Evolutionary conservation across 2,888 invertebrate genomes (phyloP).

Genomic region (Sminthurinus aureus): DNA sequence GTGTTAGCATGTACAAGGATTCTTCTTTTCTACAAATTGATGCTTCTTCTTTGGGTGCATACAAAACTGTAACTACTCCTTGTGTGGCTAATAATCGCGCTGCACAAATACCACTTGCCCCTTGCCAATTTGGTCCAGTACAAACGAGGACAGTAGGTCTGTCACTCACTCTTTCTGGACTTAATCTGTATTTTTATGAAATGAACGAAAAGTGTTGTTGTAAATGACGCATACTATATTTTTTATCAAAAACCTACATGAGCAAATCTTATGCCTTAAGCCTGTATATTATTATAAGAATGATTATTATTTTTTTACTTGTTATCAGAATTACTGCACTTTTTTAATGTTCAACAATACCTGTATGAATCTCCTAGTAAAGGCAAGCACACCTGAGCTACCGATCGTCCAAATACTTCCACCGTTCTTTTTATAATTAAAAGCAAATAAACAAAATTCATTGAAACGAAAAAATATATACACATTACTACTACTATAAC

Average conservation of each 20-base stretch:
- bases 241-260: too few relatives aligned
- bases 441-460: background rate
- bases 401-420: constrained; percentile 55
- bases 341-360: constrained; percentile 28
- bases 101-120: constrained; percentile 54
- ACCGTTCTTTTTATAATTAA: constrained; percentile 43
- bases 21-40: constrained; percentile 50
- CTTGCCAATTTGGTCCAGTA: constrained; percentile 57
- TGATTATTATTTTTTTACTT: background rate
- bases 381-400: constrained; percentile 52
- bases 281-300: too few relatives aligned
- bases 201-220: too few relatives aligned
- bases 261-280: too few relatives aligned
- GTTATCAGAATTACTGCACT: background rate
- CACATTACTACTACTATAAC: too few relatives aligned
- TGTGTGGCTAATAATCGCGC: constrained; percentile 53
- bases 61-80: constrained; percentile 52
- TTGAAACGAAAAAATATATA: too few relatives aligned
- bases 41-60: constrained; percentile 51
- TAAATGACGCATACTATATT: background rate
- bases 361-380: constrained; percentile 56
- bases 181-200: constrained; percentile 45
- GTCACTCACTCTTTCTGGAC: constrained; percentile 57
- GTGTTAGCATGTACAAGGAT: constrained; percentile 44
- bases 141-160: constrained; percentile 53